Evolutionary conservation across 1,140 invertebrate genomes (phyloP), one percentile per base, ranked within the genome.

Genomic region (Muscidifurax raptorellus): DNA sequence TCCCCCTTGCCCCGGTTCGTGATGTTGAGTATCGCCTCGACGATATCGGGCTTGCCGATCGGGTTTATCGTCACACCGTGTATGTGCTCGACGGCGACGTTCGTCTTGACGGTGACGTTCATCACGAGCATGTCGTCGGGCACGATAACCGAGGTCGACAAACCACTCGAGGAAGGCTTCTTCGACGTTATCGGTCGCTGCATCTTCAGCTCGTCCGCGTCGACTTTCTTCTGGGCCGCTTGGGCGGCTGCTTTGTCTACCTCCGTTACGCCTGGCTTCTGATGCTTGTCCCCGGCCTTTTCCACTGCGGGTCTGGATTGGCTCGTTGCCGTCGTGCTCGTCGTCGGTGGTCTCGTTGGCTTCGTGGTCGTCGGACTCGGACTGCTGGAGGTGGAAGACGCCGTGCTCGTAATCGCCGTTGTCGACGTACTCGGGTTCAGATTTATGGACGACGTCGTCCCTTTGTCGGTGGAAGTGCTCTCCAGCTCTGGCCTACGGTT

Each of bases 21-120:
- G 83, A 91, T 93, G 85, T 94, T 93, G 69, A 94, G 77, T 44
- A 94, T 90, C 12, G 91, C 91, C 82, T 93, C 92, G 66, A 93
- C 92, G 66, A 93, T 89, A 67, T 93, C 92, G 18, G 91, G 89
- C 83, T 88, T 90, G 25, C n/a, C 30, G 69, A 90, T 87, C 27
- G 92, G 90, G 84, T 91, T 90, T 80, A 91, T 88, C 25, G 88
- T 91, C 74, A 91, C 88, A 13, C 90, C 90, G 47, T 91, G 87
- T 83, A 91, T 86, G 40, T 90, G 86, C 22, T 89, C 90, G 22
- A 92, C 89, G 13, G 92, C 92, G 76, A 93, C 92, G 80, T 93
- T 93, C 47, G 90, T 93, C 85, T 90, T 92, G 36, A 93, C 87
- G 30, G 92, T 92, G 25, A 92, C 91, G 87, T 93, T 92, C 89